Conservation (phyloP, 2,797 vertebrate genomes). For the Pseudomugil gertrudae region DNA sequence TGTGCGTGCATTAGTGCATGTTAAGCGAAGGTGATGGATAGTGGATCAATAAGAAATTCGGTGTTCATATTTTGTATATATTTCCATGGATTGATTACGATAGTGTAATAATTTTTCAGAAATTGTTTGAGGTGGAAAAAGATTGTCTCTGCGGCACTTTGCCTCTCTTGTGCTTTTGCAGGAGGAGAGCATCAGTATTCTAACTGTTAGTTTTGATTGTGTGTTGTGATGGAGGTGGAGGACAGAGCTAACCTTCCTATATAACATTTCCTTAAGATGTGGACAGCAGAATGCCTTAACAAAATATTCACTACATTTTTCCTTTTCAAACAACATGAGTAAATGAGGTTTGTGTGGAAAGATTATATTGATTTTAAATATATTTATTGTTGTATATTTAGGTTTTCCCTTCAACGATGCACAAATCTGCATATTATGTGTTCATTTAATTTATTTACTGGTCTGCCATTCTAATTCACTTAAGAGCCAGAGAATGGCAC, state of each 20-base stretch:
- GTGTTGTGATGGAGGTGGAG: not conserved
- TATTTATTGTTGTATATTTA: not conserved
- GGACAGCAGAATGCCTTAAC: constrained; percentile 3
- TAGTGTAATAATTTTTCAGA: not conserved
- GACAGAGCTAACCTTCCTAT: not conserved
- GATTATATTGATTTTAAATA: not conserved
- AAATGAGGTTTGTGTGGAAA: not conserved
- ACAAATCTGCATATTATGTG: not conserved
- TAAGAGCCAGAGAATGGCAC: not conserved
- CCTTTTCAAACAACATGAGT: not conserved
- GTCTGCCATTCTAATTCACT: no score
- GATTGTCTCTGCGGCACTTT: not conserved
- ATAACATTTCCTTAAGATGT: constrained; percentile 7
- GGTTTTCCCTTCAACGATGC: not conserved
- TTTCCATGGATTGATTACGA: constrained; percentile 3
- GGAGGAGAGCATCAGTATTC: not conserved
- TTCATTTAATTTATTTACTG: no score
- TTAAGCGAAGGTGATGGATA: not conserved
- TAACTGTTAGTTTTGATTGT: not conserved
- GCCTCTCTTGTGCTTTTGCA: not conserved
- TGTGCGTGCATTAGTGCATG: not conserved
- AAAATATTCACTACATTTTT: constrained; percentile 16
- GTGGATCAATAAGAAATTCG: constrained; percentile 1
- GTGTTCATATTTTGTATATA: constrained; percentile 7
- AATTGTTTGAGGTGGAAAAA: not conserved